These are phyloP conservation scores for Leptopilina clavipes DNA, from an alignment of 1,140 invertebrate genomes.

Conservation along the genomic window DNA sequence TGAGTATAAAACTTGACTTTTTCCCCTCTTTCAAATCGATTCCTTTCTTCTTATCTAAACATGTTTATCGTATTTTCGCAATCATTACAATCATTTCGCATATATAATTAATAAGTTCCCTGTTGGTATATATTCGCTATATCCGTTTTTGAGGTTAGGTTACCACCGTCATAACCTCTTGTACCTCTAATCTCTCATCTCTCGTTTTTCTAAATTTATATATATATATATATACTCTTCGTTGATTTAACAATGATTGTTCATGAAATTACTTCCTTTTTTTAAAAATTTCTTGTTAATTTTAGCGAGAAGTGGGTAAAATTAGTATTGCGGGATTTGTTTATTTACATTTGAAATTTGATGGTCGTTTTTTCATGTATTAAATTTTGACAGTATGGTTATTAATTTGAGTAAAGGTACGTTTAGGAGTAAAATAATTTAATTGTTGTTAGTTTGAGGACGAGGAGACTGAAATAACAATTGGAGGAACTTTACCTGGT, in stretches of 20 bases:
- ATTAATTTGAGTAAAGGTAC: not conserved
- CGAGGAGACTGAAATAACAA: slow-evolving; percentile 79
- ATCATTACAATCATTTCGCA: not conserved
- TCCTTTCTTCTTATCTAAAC: not conserved
- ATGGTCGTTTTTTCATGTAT: no score
- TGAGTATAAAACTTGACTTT: slow-evolving; percentile 37
- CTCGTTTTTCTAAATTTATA: not conserved
- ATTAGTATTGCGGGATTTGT: no score
- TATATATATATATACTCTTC: not conserved
- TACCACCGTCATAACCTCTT: slow-evolving; percentile 15
- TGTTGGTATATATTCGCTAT: no score
- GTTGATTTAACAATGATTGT: not conserved
- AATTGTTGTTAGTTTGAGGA: slow-evolving; percentile 75
- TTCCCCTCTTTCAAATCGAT: slow-evolving; percentile 32
- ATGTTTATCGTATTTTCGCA: slow-evolving; percentile 1
- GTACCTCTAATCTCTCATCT: not conserved
- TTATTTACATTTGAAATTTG: no score
- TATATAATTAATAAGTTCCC: not conserved
- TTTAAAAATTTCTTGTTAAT: not conserved
- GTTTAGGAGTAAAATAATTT: not conserved
- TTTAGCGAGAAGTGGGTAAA: no score
- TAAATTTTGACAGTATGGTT: not conserved
- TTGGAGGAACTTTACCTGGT: slow-evolving; percentile 78
- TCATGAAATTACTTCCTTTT: not conserved
- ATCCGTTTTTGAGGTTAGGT: slow-evolving; percentile 6